Base-by-base conservation (phyloP, 2,888 invertebrate species). In the Sussaba pulchella region DNA sequence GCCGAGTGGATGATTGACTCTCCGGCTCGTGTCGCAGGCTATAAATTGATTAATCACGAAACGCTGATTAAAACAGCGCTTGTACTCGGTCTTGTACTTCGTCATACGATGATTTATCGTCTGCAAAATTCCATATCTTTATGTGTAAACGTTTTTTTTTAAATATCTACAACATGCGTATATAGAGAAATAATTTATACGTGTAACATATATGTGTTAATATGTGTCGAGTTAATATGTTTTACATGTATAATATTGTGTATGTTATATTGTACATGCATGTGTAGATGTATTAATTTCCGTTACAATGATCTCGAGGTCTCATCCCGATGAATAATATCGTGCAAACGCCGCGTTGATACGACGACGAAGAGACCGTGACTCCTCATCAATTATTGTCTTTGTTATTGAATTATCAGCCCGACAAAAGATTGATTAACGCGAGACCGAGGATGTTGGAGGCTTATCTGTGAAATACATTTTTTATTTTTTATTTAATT, bases 11-110 rank as follows among this genome's bases (percentile, higher is more conserved):
- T 39, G 21, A 61, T 71, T 71, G 21, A 21, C 63, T 72, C 47
- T 3, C 24, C n/a, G 31, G 21, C 39, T 72, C 63, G 72, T 52
- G 52, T 41, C 43, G 19, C 41, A 9, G 6, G n/a, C 52, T 17
- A 54, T 72, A 52, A 54, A 72, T 72, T 64, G 72, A 72, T 72
- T 72, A 72, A 72, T 72, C 72, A 72, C 72, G 72, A 63, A 72
- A 14, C 63, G 41, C 52, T 72, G 63, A 72, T 72, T 72, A 72
- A 63, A 72, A 72, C 72, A 54, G 17, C n/a, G 54, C 14, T 21
- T 31, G 50, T 61, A 71, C 17, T 26, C 52, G 52, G 26, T 63
- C 63, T 39, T 64, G 63, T 54, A 52, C 63, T 54, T 64, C 52
- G 72, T 72, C 72, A 72, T 64, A 31, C n/a, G 43, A 72, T 72